Conservation (phyloP, 2,888 invertebrate genomes). For the Plusia festucae region DNA sequence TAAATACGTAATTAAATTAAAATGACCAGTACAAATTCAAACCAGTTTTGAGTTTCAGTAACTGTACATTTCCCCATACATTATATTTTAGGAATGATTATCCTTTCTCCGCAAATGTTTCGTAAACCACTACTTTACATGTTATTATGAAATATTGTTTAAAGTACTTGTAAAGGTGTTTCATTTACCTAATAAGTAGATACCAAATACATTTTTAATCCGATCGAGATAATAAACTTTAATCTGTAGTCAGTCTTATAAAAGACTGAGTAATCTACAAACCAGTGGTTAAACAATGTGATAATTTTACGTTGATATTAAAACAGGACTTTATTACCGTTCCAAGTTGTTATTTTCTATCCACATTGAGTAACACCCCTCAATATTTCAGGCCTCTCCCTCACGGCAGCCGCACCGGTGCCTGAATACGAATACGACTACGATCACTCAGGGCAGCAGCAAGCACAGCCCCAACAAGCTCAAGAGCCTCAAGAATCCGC, state of each 20-base stretch:
- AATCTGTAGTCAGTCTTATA: too few relatives aligned
- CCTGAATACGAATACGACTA: slow-evolving; percentile 84
- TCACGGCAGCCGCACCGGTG: slow-evolving; percentile 73
- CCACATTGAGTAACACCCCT: not conserved
- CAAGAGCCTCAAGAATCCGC: slow-evolving; percentile 81
- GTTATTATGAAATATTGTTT: not conserved
- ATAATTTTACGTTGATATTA: too few relatives aligned
- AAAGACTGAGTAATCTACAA: too few relatives aligned
- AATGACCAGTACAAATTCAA: not conserved
- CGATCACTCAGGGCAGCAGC: slow-evolving; percentile 67
- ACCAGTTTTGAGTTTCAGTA: slow-evolving; percentile 14
- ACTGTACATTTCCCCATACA: slow-evolving; percentile 24
- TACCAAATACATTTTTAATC: too few relatives aligned
- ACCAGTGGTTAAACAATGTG: too few relatives aligned
- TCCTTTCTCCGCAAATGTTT: slow-evolving; percentile 32
- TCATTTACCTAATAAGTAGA: too few relatives aligned
- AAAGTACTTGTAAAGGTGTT: not conserved
- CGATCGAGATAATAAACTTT: too few relatives aligned
- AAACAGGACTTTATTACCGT: too few relatives aligned
- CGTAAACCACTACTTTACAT: not conserved
- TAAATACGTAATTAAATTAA: not conserved
- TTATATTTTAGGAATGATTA: slow-evolving; percentile 15
- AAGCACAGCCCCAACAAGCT: slow-evolving; percentile 59
- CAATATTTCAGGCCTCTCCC: slow-evolving; percentile 68
- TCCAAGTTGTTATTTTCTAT: too few relatives aligned